A percentile compares a stretch with the other conserved stretches of the same genome.
Conservation (phyloP, 1,140 invertebrate genomes). For the roundworm (Caenorhabditis elegans) region WBcel235 BX284604.4:7116501-7117000, state of each 20-base stretch:
- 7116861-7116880: too few species aligned
- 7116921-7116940: too few species aligned
- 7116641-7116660: constrained; percentile 7
- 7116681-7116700: constrained; percentile 21
- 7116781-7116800: too few species aligned
- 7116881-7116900: too few species aligned
- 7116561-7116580: constrained; percentile 30
- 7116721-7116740: background rate
- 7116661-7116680: constrained; percentile 20
- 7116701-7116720: background rate
- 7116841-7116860: too few species aligned
- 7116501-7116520: background rate
- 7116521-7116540: background rate
- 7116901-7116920: too few species aligned
- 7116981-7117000: constrained; percentile 55
- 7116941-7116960: too few species aligned
- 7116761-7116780: background rate
- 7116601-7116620: background rate
- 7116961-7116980: constrained; percentile 49
- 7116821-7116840: too few species aligned
- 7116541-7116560: background rate
- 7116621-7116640: constrained; percentile 23
- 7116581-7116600: constrained; percentile 21
- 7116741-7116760: background rate
- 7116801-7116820: too few species aligned